Evolutionary conservation across 2,888 invertebrate genomes (phyloP).

Genomic region (Thecophora atra): DNA sequence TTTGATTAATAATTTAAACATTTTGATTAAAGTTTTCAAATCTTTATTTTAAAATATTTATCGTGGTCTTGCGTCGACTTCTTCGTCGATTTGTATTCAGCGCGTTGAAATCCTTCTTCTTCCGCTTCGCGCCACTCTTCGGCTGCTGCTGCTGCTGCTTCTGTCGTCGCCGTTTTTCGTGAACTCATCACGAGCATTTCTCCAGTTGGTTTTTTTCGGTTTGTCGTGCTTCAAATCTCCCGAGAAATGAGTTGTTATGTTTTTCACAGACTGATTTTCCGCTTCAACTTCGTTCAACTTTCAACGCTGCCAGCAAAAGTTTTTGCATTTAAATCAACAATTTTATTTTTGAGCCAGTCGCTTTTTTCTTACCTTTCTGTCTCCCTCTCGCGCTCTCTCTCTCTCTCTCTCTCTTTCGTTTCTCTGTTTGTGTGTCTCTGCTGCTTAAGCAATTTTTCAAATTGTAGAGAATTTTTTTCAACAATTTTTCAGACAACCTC

Average conservation of each 20-base stretch:
- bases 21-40: too few relatives aligned
- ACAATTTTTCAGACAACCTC: slow-evolving; percentile 4
- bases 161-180: neutral
- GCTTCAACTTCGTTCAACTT: slow-evolving; percentile 19
- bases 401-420: neutral
- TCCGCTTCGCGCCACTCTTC: neutral
- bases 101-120: neutral
- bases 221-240: slow-evolving; percentile 19
- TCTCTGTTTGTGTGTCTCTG: neutral
- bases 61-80: too few relatives aligned
- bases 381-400: neutral
- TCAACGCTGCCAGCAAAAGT: slow-evolving; percentile 32
- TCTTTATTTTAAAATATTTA: too few relatives aligned
- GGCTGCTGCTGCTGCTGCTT: neutral
- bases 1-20: too few relatives aligned
- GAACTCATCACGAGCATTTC: neutral
- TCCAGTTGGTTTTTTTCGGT: slow-evolving; percentile 9
- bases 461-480: neutral
- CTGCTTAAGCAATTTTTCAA: neutral
- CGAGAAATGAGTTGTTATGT: slow-evolving; percentile 31
- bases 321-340: slow-evolving; percentile 38
- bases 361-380: slow-evolving; percentile 15
- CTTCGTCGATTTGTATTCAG: too few relatives aligned
- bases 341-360: slow-evolving; percentile 29
- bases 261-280: slow-evolving; percentile 19